phyloP scores from a whole-genome alignment of 35 echinoderm and acorn worm species.

The Apostichopus californicus region DNA sequence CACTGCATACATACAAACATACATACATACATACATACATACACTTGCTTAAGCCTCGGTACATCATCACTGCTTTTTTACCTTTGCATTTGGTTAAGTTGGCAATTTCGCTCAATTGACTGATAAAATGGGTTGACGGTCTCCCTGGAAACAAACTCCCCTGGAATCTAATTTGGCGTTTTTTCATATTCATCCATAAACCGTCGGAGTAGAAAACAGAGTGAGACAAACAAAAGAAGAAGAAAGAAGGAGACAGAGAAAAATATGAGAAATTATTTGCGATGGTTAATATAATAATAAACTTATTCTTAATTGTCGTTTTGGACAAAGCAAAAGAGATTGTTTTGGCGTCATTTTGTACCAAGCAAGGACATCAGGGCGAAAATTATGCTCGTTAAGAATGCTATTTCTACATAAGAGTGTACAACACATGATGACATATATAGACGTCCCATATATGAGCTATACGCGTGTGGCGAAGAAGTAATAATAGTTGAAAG shows the following conservation, averaged over 20 bases:
- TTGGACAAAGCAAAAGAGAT: too few species aligned
- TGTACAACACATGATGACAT: too few species aligned
- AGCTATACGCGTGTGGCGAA: too few species aligned
- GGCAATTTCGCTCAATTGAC: not conserved
- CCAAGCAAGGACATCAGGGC: too few species aligned
- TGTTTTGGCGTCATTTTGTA: too few species aligned
- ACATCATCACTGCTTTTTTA: not conserved
- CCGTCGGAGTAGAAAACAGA: not conserved
- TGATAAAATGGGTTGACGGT: conserved; percentile 19
- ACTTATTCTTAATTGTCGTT: too few species aligned
- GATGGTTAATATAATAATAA: not conserved
- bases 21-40: not conserved
- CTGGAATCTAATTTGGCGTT: conserved; percentile 36
- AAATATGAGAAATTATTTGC: not conserved
- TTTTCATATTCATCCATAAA: not conserved
- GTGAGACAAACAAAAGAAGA: not conserved
- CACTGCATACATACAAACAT: not conserved
- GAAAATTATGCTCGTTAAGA: too few species aligned
- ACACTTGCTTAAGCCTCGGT: too few species aligned
- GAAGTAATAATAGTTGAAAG: too few species aligned
- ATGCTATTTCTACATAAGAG: too few species aligned
- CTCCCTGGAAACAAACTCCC: conserved; percentile 25
- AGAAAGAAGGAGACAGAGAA: not conserved
- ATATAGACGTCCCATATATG: too few species aligned
- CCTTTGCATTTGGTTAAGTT: not conserved